These are phyloP conservation scores for Papilio demoleus DNA, from an alignment of 2,888 invertebrate genomes.

Conservation along the genomic window DNA sequence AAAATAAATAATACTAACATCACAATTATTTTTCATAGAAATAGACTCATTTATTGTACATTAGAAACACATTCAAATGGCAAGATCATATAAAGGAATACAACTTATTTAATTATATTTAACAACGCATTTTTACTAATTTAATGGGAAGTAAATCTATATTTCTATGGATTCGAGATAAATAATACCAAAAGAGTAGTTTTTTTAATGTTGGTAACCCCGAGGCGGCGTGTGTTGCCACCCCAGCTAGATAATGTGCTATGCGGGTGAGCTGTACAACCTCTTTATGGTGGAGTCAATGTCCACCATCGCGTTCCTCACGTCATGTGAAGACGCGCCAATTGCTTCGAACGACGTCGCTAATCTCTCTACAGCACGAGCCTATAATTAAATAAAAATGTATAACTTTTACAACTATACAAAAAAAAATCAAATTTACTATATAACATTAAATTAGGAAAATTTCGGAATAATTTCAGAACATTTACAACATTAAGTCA, in stretches of 20 bases:
- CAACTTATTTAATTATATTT: too few species aligned
- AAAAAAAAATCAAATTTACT: neutral
- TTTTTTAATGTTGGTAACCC: neutral
- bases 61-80: neutral
- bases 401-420: neutral
- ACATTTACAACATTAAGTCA: too few species aligned
- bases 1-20: constrained; percentile 30
- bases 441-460: too few species aligned
- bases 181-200: neutral
- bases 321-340: constrained; percentile 64
- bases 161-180: neutral
- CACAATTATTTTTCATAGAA: constrained; percentile 6
- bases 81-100: neutral
- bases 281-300: constrained; percentile 74
- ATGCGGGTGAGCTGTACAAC: constrained; percentile 68
- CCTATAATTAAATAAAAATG: constrained; percentile 52
- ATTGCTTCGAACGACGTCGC: constrained; percentile 69
- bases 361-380: constrained; percentile 69
- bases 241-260: constrained; percentile 59
- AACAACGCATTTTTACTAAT: too few species aligned
- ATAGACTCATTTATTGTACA: neutral
- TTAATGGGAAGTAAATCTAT: neutral
- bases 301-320: constrained; percentile 67
- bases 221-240: neutral
- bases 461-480: too few species aligned